Evolutionary conservation across 2,797 vertebrate species (phyloP).

Genomic region (Ctenosaura bakeri): DNA sequence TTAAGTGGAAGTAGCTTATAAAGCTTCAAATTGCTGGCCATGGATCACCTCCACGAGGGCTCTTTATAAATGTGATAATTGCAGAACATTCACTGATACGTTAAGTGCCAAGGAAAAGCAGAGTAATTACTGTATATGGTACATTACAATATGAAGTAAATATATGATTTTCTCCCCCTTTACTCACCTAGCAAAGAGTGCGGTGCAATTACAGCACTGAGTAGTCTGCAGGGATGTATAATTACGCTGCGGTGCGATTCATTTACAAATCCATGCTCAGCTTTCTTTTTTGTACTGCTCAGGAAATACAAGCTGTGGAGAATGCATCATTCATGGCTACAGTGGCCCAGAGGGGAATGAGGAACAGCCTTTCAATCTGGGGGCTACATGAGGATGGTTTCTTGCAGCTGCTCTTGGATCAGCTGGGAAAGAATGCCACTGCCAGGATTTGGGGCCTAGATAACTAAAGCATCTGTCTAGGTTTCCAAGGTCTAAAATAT

Average conservation of each 20-base stretch:
- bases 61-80: slow-evolving; percentile 80
- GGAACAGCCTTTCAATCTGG: neutral
- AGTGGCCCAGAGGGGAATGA: slow-evolving; percentile 21
- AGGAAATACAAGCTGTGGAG: slow-evolving; percentile 58
- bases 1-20: slow-evolving; percentile 57
- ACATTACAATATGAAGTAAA: slow-evolving; percentile 80
- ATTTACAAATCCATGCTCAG: slow-evolving; percentile 76
- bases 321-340: slow-evolving; percentile 63
- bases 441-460: too few relatives aligned
- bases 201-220: slow-evolving; percentile 75
- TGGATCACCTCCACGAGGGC: slow-evolving; percentile 63
- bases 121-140: slow-evolving; percentile 80
- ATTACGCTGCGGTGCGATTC: slow-evolving; percentile 78
- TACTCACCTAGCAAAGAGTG: slow-evolving; percentile 77
- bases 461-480: too few relatives aligned
- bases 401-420: neutral
- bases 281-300: slow-evolving; percentile 71
- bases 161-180: slow-evolving; percentile 78
- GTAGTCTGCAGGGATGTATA: slow-evolving; percentile 76
- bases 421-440: neutral
- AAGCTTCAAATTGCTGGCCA: slow-evolving; percentile 72
- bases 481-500: too few relatives aligned
- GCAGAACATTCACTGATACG: slow-evolving; percentile 75
- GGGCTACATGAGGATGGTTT: neutral
- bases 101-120: slow-evolving; percentile 79